phyloP scores from a whole-genome alignment of 2,888 invertebrate species.

The Silvanus unidentatus region DNA sequence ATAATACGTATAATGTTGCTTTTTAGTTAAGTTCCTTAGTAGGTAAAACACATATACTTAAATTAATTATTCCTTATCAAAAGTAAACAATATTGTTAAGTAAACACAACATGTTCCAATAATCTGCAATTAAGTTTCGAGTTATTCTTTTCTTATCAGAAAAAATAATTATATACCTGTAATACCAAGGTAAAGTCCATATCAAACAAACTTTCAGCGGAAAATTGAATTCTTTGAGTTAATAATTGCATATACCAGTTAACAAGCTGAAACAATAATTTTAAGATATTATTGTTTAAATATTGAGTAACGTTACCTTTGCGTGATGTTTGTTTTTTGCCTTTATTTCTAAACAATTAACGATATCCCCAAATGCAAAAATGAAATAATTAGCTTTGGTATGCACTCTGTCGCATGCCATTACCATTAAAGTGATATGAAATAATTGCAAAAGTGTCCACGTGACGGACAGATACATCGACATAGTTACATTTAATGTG shows the following conservation, averaged over 20 bases:
- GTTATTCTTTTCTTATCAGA: neutral
- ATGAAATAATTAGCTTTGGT: constrained; percentile 9
- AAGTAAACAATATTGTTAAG: constrained; percentile 10
- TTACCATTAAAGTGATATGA: constrained; percentile 11
- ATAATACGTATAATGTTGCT: neutral
- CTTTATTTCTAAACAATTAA: neutral
- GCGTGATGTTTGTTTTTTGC: neutral
- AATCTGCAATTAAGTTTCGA: constrained; percentile 10
- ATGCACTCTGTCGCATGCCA: constrained; percentile 6
- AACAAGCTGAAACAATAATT: neutral
- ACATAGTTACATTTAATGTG: constrained; percentile 14
- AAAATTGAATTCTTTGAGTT: constrained; percentile 1
- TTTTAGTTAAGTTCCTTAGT: constrained; percentile 3
- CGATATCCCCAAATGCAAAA: constrained; percentile 3
- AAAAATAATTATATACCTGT: neutral
- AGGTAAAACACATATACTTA: too few species aligned
- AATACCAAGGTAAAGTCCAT: constrained; percentile 8
- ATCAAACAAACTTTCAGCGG: constrained; percentile 4
- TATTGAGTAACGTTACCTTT: too few species aligned
- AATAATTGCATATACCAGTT: neutral
- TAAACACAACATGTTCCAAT: constrained; percentile 13
- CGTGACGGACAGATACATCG: constrained; percentile 10
- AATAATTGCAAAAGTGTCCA: constrained; percentile 14
- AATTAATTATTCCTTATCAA: constrained; percentile 7
- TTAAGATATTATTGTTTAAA: too few species aligned